Conservation (phyloP, 2,797 vertebrate species). For the Scolopax rusticola region DNA sequence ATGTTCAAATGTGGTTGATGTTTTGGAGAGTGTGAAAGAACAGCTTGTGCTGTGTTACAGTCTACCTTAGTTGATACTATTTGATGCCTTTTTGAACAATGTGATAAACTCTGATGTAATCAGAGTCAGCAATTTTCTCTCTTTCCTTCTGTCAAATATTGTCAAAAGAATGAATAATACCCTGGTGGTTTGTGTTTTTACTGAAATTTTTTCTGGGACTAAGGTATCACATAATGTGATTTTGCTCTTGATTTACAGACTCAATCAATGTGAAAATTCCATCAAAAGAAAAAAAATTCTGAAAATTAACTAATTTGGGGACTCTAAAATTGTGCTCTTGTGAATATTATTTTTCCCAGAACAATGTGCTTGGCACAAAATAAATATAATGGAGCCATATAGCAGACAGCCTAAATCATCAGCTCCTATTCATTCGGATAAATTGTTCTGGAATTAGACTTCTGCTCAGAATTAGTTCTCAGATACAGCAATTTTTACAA, state of each 20-base stretch:
- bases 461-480: conserved; percentile 9
- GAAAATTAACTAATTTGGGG: background rate
- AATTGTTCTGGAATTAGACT: conserved; percentile 12
- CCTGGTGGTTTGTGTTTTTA: background rate
- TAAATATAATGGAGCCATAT: background rate
- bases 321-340: background rate
- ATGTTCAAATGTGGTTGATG: background rate
- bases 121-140: background rate
- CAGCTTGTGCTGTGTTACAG: background rate
- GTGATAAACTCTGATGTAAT: background rate
- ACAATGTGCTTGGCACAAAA: background rate
- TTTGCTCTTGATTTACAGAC: background rate
- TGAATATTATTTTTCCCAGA: conserved; percentile 1
- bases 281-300: background rate
- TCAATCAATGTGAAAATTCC: background rate
- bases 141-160: background rate
- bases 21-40: background rate
- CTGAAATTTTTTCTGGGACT: background rate
- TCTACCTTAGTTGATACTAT: conserved; percentile 1
- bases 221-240: background rate
- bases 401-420: conserved; percentile 7
- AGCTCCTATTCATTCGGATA: background rate
- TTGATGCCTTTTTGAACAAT: conserved; percentile 2
- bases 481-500: background rate
- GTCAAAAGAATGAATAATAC: background rate